Evolutionary conservation across 2,888 invertebrate genomes (phyloP), one percentile per base, ranked within the genome.

Genomic region (Leptopilina syphax): DNA sequence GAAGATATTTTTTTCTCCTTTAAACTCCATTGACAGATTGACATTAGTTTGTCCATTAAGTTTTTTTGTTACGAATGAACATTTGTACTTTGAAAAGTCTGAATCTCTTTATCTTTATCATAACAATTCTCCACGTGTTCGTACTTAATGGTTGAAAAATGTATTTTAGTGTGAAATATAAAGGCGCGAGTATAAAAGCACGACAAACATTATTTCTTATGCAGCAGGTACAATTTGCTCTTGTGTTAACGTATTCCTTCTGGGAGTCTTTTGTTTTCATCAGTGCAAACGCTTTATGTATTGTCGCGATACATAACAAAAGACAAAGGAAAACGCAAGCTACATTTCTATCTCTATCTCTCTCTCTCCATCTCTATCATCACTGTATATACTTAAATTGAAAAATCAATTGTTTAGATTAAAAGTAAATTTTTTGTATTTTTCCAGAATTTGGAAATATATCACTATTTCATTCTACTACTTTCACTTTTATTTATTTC

Each of bases 71-170:
- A n/a, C 12, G 34, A 54, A 73, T 73, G 54, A 34, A 73, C 73
- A 73, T 73, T 73, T 73, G 73, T 57, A 73, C 73, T 73, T 73
- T 34, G n/a, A 73, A 73, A 73, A 73, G 57, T 13, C 57, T 73
- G 50, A 57, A 57, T 70, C 54, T 47, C 47, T 68, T 24, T 50
- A 68, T 9, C 41, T 8, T 1, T 13, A 13, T 13, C 50, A 10
- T 70, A 54, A 54, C 13, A 50, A 12, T 12, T 70, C 70, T 54
- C n/a, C n/a, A 70, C 27, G 41, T 73, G 41, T 57, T 13, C 73
- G 57, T 34, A 57, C 27, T 54, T 57, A 57, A 73, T 57, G 57
- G 34, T 57, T 54, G 24, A 27, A 50, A 70, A 70, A 70, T 27
- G 24, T 68, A 47, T 27, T 27, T 34, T 27, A 70, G 70, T 54